Conservation (phyloP, 2,113 vertebrate species). For the Connochaetes taurinus region DNA sequence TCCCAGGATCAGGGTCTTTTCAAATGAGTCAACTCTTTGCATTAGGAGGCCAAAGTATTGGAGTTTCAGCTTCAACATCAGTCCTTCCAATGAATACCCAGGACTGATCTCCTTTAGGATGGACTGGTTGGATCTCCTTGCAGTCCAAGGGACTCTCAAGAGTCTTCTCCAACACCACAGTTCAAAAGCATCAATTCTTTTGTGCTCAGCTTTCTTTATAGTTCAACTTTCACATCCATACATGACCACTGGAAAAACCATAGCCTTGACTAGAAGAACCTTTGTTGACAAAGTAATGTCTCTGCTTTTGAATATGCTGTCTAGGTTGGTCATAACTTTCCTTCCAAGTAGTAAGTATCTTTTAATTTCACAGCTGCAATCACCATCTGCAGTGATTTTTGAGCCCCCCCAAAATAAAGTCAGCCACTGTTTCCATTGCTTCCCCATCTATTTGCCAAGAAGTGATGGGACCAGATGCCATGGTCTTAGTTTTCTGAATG, state of each 20-base stretch:
- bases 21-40: fast-evolving
- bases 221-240: background rate
- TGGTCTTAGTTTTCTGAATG: background rate
- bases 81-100: background rate
- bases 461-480: background rate
- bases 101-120: background rate
- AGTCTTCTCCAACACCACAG: background rate
- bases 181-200: background rate
- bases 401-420: fast-evolving
- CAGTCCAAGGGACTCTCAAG: background rate
- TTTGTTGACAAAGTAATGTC: background rate
- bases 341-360: background rate
- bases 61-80: background rate
- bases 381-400: background rate
- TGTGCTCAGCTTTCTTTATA: fast-evolving
- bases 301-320: background rate
- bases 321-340: background rate
- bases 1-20: background rate
- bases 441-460: background rate
- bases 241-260: background rate
- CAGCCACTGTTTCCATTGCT: background rate
- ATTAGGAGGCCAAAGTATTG: background rate
- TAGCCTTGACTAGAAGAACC: background rate
- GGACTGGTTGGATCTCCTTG: background rate
- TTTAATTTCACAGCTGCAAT: background rate